These are phyloP conservation scores for Thalpophila matura DNA, from an alignment of 2,888 invertebrate genomes.

Conservation along the genomic window DNA sequence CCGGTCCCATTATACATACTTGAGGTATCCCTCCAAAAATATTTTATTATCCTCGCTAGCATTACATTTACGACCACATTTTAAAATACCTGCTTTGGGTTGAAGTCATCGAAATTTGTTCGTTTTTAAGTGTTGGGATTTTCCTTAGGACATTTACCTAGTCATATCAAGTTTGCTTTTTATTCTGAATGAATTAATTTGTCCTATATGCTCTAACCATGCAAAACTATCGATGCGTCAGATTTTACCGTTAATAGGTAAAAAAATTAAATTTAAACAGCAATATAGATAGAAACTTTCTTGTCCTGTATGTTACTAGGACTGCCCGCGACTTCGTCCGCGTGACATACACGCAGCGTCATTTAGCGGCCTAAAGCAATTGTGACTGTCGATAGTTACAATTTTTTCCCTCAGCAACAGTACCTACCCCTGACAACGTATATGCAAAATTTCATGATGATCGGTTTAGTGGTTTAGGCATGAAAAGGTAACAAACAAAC, in stretches of 20 bases:
- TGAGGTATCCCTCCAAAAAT: conserved; percentile 36
- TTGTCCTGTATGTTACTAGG: neutral
- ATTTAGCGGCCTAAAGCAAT: too few species aligned
- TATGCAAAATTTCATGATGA: too few species aligned
- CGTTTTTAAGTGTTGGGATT: conserved; percentile 24
- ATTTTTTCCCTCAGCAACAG: too few species aligned
- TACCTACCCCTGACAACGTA: too few species aligned
- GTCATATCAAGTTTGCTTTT: neutral
- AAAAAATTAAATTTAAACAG: neutral
- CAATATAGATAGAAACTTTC: neutral
- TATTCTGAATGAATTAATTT: neutral
- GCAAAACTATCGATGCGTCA: neutral
- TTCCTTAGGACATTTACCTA: conserved; percentile 19
- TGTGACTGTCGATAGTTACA: too few species aligned
- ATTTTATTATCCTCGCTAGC: conserved; percentile 21
- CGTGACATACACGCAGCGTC: too few species aligned
- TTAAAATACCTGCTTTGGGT: conserved; percentile 15
- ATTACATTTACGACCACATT: conserved; percentile 20
- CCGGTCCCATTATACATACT: conserved; percentile 68
- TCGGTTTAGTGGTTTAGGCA: too few species aligned
- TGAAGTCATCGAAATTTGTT: conserved; percentile 9
- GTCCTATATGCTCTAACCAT: neutral
- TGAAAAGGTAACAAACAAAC: too few species aligned
- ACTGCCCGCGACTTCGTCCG: too few species aligned
- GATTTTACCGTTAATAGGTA: neutral